Evolutionary conservation across 2,797 vertebrate genomes (phyloP).

Genomic region (Merluccius polli): DNA sequence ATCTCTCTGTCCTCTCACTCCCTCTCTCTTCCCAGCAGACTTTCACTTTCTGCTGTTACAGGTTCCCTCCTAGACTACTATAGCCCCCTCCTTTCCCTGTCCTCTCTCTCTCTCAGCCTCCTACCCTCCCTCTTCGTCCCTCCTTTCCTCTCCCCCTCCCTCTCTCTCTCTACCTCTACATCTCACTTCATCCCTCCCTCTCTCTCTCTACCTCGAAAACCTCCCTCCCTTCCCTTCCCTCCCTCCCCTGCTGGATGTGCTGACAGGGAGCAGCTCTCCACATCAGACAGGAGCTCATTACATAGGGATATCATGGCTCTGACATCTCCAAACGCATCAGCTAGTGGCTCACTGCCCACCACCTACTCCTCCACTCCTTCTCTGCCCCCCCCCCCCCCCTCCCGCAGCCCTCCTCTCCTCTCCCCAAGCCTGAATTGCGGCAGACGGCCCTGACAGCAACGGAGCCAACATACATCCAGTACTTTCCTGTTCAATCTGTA

Average conservation of each 20-base stretch:
- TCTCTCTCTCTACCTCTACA: not conserved
- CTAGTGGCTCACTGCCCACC: conserved; percentile 28
- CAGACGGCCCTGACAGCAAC: not conserved
- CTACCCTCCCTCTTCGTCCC: not conserved
- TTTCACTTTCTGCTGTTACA: not conserved
- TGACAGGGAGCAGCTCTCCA: conserved; percentile 19
- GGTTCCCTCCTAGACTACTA: not conserved
- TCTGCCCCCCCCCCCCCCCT: conserved; percentile 9
- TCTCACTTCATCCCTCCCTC: not conserved
- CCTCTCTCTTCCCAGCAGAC: not conserved
- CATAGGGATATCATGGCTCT: conserved; percentile 43
- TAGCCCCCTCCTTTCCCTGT: not conserved
- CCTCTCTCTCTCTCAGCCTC: not conserved
- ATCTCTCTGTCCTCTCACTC: not conserved
- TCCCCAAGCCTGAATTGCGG: not conserved
- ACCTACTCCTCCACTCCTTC: conserved; percentile 43
- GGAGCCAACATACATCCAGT: conserved; percentile 33
- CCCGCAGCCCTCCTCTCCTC: too few species aligned
- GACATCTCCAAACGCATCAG: conserved; percentile 41
- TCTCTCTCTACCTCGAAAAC: conserved; percentile 16
- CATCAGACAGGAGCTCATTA: conserved; percentile 55
- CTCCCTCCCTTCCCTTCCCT: not conserved
- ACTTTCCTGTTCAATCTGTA: conserved; percentile 40
- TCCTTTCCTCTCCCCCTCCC: not conserved
- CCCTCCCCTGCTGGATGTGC: conserved; percentile 2